Percentiles rank a stretch among this genome's conserved stretches.
Evolutionary conservation across 2,113 vertebrate genomes (phyloP).

Genomic region (Helogale parvula): DNA sequence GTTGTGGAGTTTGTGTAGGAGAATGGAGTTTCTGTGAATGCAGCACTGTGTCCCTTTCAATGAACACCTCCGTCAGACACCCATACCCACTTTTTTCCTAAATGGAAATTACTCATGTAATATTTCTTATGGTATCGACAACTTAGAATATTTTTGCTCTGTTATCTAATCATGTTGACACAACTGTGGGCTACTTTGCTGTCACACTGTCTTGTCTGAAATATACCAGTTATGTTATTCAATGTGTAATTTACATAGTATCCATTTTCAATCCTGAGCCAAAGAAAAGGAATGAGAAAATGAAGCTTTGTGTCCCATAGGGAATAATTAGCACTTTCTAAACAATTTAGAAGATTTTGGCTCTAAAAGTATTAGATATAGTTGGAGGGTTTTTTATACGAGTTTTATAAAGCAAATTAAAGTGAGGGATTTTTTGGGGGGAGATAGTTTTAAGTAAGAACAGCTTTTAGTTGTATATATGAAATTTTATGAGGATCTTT

Average conservation of each 20-base stretch:
- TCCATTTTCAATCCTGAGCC: neutral
- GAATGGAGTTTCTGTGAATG: constrained; percentile 20
- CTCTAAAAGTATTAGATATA: neutral
- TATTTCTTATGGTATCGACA: constrained; percentile 36
- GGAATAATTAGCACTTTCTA: constrained; percentile 49
- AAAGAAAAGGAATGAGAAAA: constrained; percentile 20
- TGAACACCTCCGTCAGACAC: neutral
- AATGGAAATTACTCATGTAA: constrained; percentile 44
- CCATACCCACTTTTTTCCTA: neutral
- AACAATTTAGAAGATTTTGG: constrained; percentile 39
- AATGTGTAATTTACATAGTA: neutral
- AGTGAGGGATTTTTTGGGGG: neutral
- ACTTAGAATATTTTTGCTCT: neutral
- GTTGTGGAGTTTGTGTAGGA: neutral
- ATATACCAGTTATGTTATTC: neutral
- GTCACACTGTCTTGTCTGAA: neutral
- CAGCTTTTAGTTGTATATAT: neutral
- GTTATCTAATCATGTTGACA: neutral
- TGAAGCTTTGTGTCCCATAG: neutral
- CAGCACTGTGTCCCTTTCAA: neutral
- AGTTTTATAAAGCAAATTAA: constrained; percentile 54
- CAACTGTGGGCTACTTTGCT: neutral
- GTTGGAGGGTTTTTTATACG: neutral
- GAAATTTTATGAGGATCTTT: neutral
- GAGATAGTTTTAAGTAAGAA: constrained; percentile 10